Base-by-base conservation (phyloP, 2,113 vertebrate genomes). In the Rostratula benghalensis region DNA sequence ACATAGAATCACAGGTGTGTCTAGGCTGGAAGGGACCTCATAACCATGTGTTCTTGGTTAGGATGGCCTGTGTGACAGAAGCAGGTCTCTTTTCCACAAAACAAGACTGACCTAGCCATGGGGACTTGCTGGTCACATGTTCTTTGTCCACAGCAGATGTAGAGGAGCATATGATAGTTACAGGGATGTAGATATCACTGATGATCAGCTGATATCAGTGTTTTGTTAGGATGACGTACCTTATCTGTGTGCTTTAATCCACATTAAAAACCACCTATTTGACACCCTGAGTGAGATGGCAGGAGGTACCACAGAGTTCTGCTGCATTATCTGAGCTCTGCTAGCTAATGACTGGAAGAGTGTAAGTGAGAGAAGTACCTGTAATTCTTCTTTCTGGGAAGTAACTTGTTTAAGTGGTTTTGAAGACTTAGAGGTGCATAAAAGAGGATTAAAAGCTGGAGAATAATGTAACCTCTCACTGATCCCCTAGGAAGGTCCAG, bases 101-200 rank as follows among this genome's bases (percentile, higher is more conserved):
- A 65, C 30, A 16, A 35, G 11, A 12, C 7, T 24, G 59, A 20
- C 35, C 30, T 21, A 64, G 24, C 8, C 41, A 37, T 3, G 3
- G 11, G 27, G n/a, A 74, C 12, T 41, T 76, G 39, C 39, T 76
- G 31, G 41, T 35, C 33, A 13, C 48, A 7, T 0, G 4, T 16
- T 9, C 10, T 56, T 51, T 80, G 37, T 31, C 43, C 30, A 27
- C 22, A 60, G 61, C 15, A 68, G n/a, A 46, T 11, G 5, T 24
- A 83, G 48, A 11, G 5, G 45, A 43, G 46, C 2, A 0, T 6
- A 8, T 2, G 6, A 10, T 13, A 59, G 14, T 37, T 51, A 33
- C 11, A 64, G 30, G 4, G 10, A 48, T 0, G 0, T 39, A 45
- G 24, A 10, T 54, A 50, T 18, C 0, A 2, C 37, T 61, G 68